Conservation (phyloP, 1,140 invertebrate species). For the Calosoma granatense region DNA sequence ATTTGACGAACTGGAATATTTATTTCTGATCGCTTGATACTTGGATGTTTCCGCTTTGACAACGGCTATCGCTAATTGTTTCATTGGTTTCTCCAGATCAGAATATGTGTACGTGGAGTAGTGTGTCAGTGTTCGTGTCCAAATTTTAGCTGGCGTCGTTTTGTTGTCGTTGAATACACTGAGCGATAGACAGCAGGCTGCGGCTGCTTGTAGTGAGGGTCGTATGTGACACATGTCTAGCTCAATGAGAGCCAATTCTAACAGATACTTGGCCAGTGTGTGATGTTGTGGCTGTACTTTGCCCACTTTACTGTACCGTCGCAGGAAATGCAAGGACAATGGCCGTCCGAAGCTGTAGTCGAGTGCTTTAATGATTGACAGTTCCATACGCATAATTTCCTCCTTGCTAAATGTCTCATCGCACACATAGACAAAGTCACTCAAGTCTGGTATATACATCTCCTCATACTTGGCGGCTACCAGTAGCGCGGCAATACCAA, state of each 20-base stretch:
- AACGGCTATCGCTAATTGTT: conserved; percentile 34
- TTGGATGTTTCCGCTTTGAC: conserved; percentile 35
- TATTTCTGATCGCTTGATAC: conserved; percentile 37
- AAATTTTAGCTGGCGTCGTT: conserved; percentile 30
- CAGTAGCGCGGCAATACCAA: conserved; percentile 84
- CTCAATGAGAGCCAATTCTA: conserved; percentile 76
- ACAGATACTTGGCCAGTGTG: conserved; percentile 84
- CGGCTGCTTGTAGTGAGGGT: conserved; percentile 73
- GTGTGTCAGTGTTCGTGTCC: conserved; percentile 37
- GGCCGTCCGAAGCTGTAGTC: conserved; percentile 78
- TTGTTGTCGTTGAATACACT: conserved; percentile 30
- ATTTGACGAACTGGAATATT: conserved; percentile 36
- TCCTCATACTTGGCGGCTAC: conserved; percentile 95
- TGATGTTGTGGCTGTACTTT: conserved; percentile 62
- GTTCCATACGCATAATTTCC: conserved; percentile 80
- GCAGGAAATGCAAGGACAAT: conserved; percentile 77
- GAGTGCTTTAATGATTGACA: conserved; percentile 60
- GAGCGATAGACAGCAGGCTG: conserved; percentile 57
- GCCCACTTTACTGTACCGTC: conserved; percentile 54
- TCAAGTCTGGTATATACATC: conserved; percentile 78
- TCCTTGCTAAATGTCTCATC: conserved; percentile 75
- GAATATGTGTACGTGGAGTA: conserved; percentile 38
- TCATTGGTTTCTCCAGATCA: conserved; percentile 35
- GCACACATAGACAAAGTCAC: conserved; percentile 87
- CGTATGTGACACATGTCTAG: conserved; percentile 70